Conservation (phyloP, 2,888 invertebrate genomes). For the Mantis religiosa region DNA sequence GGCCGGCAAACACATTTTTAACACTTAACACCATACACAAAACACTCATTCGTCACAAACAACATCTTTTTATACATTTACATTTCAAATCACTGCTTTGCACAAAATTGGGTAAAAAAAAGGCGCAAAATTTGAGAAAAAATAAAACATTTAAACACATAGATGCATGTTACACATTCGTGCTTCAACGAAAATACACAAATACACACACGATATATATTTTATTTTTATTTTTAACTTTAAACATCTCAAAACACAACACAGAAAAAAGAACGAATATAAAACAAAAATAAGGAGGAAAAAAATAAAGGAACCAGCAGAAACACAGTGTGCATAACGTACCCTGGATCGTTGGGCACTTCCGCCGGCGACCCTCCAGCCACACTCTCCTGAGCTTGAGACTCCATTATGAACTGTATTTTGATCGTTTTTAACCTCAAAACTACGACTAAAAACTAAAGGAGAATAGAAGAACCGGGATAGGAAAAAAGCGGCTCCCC, state of each 20-base stretch:
- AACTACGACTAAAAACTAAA: slow-evolving; percentile 59
- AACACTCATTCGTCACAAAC: neutral
- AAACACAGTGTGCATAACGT: slow-evolving; percentile 41
- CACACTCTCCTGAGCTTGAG: slow-evolving; percentile 73
- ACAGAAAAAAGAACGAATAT: neutral
- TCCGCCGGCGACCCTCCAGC: slow-evolving; percentile 78
- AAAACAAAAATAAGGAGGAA: neutral
- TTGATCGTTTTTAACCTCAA: slow-evolving; percentile 33
- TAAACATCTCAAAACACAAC: neutral
- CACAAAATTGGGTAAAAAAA: neutral
- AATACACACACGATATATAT: neutral
- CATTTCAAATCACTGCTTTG: neutral
- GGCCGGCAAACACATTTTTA: neutral
- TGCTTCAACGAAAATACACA: neutral
- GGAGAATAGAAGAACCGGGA: slow-evolving; percentile 44
- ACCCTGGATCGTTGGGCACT: slow-evolving; percentile 94
- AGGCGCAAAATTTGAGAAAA: neutral
- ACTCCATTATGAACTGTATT: slow-evolving; percentile 56
- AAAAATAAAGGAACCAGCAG: neutral
- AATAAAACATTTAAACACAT: neutral
- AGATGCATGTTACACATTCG: neutral
- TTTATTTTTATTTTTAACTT: neutral
- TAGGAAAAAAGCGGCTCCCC: slow-evolving; percentile 57
- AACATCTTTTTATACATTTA: neutral
- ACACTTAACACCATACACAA: neutral